A percentile compares a stretch with the other conserved stretches of the same genome.
Evolutionary conservation across 2,113 vertebrate genomes (phyloP).

Genomic region (Oreamnos americanus): DNA sequence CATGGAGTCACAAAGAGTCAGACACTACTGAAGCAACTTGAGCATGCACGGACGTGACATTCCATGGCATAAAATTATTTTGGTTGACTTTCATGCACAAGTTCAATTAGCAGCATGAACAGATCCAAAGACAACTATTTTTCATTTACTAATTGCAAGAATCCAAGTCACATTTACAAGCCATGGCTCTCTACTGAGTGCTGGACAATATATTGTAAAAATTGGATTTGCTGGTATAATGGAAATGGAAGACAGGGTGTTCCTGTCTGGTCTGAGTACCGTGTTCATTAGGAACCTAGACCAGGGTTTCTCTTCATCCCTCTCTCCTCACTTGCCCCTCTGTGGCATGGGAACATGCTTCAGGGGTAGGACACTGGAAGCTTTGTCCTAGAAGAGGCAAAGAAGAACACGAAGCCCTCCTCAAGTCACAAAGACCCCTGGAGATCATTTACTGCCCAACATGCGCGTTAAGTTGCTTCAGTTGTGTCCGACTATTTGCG

Average conservation of each 20-base stretch:
- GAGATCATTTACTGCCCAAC: background rate
- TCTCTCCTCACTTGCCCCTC: no score
- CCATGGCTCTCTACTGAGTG: background rate
- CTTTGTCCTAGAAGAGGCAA: background rate
- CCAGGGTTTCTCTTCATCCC: background rate
- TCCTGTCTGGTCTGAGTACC: background rate
- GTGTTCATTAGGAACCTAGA: background rate
- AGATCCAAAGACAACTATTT: background rate
- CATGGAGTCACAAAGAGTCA: background rate
- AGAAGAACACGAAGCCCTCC: background rate
- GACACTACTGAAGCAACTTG: background rate
- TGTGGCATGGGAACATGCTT: background rate
- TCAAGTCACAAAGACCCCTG: background rate
- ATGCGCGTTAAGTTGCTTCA: background rate
- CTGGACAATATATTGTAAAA: background rate
- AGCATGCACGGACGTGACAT: background rate
- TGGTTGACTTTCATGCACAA: background rate
- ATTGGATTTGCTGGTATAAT: background rate
- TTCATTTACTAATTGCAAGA: background rate
- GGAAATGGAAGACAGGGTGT: background rate
- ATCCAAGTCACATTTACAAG: background rate
- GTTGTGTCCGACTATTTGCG: fast-evolving
- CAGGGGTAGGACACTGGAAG: background rate
- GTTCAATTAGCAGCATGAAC: background rate
- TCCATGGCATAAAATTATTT: background rate